phyloP scores from a whole-genome alignment of 2,888 invertebrate species.

The Cephus nigrinus region DNA sequence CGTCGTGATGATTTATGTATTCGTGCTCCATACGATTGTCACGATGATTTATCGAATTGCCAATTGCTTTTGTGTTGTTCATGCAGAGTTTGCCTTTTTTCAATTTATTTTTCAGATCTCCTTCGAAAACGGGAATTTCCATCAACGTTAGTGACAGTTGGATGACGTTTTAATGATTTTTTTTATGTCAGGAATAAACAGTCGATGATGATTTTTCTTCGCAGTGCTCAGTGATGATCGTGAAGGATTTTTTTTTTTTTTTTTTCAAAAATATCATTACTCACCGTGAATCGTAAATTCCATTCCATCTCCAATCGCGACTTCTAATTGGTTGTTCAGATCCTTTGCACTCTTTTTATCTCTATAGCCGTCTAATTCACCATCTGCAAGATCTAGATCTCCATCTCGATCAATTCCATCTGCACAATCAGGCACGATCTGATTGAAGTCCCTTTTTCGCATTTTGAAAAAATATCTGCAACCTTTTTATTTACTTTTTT shows the following conservation, averaged over 20 bases:
- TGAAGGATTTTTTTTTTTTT: neutral
- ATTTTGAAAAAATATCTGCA: slow-evolving; percentile 11
- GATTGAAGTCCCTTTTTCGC: slow-evolving; percentile 1
- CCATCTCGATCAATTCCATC: slow-evolving; percentile 72
- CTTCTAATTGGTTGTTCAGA: slow-evolving; percentile 78
- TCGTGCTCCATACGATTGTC: slow-evolving; percentile 82
- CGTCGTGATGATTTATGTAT: slow-evolving; percentile 76
- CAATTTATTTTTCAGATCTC: slow-evolving; percentile 84
- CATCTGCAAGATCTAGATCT: slow-evolving; percentile 83
- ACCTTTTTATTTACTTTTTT: slow-evolving; percentile 15
- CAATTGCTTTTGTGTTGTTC: slow-evolving; percentile 81
- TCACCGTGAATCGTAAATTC: slow-evolving; percentile 92
- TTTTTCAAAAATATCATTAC: slow-evolving; percentile 4
- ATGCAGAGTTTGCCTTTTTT: slow-evolving; percentile 84
- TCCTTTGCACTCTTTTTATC: slow-evolving; percentile 89
- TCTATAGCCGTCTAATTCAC: slow-evolving; percentile 78
- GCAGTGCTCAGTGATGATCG: neutral
- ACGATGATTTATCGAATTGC: slow-evolving; percentile 85
- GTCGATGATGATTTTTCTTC: neutral
- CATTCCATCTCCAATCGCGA: slow-evolving; percentile 93
- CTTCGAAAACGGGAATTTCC: slow-evolving; percentile 62
- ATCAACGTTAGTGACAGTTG: slow-evolving; percentile 17
- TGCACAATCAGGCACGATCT: slow-evolving; percentile 65
- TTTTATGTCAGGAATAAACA: neutral
- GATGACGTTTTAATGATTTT: slow-evolving; percentile 1